Evolutionary conservation across 2,888 invertebrate species (phyloP), one percentile per base, ranked within the genome.

Genomic region (Odontomyia ornata): DNA sequence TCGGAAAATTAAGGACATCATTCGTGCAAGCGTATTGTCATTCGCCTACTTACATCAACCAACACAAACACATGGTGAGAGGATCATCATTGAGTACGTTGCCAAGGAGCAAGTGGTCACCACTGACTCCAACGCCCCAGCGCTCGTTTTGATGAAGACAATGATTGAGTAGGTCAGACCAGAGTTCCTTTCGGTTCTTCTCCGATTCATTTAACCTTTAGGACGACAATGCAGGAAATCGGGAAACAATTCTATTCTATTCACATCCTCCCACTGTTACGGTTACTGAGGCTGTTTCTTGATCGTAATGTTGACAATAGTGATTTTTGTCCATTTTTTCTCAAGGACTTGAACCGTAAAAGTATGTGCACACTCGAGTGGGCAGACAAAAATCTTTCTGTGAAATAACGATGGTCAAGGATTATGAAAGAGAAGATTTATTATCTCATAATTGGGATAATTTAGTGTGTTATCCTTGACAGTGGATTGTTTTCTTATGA

Each of bases 1-100:
- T 72, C 71, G 71, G 28, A 56, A 72, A 72, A 72, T 72, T 56
- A 52, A 56, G 56, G 56, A 72, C 56, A 72, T 72, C 71, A 46
- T 21, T 21, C 27, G 52, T 52, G 52, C 52, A 13, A 52, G 13
- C 52, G 21, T 52, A 52, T 52, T 52, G 52, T 15, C 52, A 13
- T 52, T 52, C 52, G 52, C 18, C 5, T n/a, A 4, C 52, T 52
- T 18, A 57, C 52, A n/a, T 52, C n/a, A 13, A n/a, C 52, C 52
- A 52, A 15, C 52, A 52, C 52, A 13, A 52, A 18, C 52, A 52
- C 3, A 36, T 9, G 36, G 36, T 9, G 9, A 9, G 36, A 36
- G 2, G 7, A 2, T 28, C 7, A 64, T 23, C n/a, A n/a, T 64
- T 28, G 28, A 9, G 11, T 7, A 60, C 27, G 23, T 52, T 52